These are phyloP conservation scores for Recurvirostra avosetta DNA, from an alignment of 2,113 vertebrate genomes.

Conservation along the genomic window DNA sequence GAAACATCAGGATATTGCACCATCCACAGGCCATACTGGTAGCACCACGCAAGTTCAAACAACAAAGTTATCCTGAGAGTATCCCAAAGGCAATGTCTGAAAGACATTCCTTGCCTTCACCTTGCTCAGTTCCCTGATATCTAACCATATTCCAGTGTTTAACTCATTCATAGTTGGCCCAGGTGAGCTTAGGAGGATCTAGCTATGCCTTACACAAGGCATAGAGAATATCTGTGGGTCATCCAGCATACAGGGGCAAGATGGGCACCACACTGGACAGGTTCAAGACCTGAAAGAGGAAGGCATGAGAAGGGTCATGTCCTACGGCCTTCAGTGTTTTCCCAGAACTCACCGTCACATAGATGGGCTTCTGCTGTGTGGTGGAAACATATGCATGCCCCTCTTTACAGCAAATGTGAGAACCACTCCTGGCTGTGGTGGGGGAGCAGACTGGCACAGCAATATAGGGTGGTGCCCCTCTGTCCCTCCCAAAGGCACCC, in stretches of 20 bases:
- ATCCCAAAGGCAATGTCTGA: neutral
- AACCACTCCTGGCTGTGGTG: neutral
- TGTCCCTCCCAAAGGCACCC: neutral
- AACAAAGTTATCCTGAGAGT: neutral
- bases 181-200: neutral
- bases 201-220: neutral
- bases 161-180: neutral
- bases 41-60: neutral
- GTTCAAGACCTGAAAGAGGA: neutral
- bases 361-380: neutral
- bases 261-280: neutral
- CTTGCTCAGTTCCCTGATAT: neutral
- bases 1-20: neutral
- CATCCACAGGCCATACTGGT: neutral
- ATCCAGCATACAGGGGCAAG: fast-evolving
- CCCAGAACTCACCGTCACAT: neutral
- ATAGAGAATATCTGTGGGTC: neutral
- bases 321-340: neutral
- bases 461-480: neutral
- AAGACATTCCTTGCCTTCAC: neutral
- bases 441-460: neutral
- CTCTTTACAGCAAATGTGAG: neutral
- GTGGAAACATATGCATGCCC: neutral
- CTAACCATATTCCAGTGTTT: neutral
- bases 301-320: neutral